Evolutionary conservation across 2,888 invertebrate genomes (phyloP), one percentile per base, ranked within the genome.

Genomic region (Hyalella azteca): DNA sequence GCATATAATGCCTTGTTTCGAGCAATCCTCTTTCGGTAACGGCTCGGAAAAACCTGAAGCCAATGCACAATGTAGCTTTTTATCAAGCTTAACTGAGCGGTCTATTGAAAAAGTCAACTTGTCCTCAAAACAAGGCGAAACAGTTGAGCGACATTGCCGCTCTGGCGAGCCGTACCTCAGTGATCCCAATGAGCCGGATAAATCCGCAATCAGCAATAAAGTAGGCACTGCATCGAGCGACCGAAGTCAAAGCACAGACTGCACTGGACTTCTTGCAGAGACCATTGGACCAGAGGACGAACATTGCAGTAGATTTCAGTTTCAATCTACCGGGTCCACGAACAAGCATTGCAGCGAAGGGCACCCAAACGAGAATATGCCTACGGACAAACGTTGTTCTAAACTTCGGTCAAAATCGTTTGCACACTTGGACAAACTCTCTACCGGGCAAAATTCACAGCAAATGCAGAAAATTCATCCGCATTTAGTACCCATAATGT

Each of bases 161-260:
- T 15, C 45, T n/a, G 54, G 66, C 32, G 36, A 66, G 29, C 29
- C 29, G 32, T n/a, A n/a, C 7, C 66, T 3, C 15, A 13, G 36
- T 66, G 29, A n/a, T 66, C 66, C 39, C 22, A 66, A 66, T 29
- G 66, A 29, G 36, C 36, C 29, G 36, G 36, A 66, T 36, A 66
- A 66, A 66, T 66, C 66, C 39, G 66, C 66, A 66, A 66, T 66
- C 66, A 66, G 66, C 66, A 66, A 66, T 66, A 66, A 66, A 66
- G 66, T 29, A 54, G 26, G 13, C 26, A 54, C 26, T 54, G 54
- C 26, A 29, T 26, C 1, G 54, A 54, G 54, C 54, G 54, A 54
- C 54, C 54, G 54, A n/a, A n/a, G n/a, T n/a, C n/a, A n/a, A n/a
- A n/a, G n/a, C 22, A 1, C 26, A 13, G 54, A 54, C 22, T 54